Conservation (phyloP, 2,888 invertebrate genomes). For the Athetis lepigone region DNA sequence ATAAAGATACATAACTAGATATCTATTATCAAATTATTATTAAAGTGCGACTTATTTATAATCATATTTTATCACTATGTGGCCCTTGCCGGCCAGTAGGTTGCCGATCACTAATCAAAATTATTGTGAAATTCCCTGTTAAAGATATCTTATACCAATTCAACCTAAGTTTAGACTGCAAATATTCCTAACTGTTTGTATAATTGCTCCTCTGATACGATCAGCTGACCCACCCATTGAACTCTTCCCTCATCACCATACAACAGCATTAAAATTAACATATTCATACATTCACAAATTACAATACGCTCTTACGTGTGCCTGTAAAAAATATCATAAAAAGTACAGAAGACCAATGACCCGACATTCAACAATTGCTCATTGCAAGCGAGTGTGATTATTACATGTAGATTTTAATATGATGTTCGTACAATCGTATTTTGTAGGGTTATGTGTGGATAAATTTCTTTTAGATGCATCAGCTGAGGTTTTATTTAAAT, state of each 20-base stretch:
- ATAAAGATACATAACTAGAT: too few relatives aligned
- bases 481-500: not conserved
- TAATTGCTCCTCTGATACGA: too few relatives aligned
- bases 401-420: slow-evolving; percentile 18
- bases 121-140: too few relatives aligned
- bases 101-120: too few relatives aligned
- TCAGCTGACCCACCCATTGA: slow-evolving; percentile 6
- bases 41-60: too few relatives aligned
- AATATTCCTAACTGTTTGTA: too few relatives aligned
- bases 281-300: slow-evolving; percentile 45
- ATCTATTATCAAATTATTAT: too few relatives aligned
- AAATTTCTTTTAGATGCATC: not conserved
- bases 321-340: slow-evolving; percentile 47
- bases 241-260: slow-evolving; percentile 14
- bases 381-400: slow-evolving; percentile 42
- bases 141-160: too few relatives aligned
- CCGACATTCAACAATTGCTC: slow-evolving; percentile 46
- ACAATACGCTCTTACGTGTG: slow-evolving; percentile 37
- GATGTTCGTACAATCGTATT: slow-evolving; percentile 36
- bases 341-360: slow-evolving; percentile 55
- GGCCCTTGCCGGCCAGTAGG: too few relatives aligned
- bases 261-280: slow-evolving; percentile 29
- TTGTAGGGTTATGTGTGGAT: slow-evolving; percentile 19
- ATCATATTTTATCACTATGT: too few relatives aligned
- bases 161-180: too few relatives aligned